Base-by-base conservation (phyloP, 1,140 invertebrate species). In the Bactericera cockerelli region DNA sequence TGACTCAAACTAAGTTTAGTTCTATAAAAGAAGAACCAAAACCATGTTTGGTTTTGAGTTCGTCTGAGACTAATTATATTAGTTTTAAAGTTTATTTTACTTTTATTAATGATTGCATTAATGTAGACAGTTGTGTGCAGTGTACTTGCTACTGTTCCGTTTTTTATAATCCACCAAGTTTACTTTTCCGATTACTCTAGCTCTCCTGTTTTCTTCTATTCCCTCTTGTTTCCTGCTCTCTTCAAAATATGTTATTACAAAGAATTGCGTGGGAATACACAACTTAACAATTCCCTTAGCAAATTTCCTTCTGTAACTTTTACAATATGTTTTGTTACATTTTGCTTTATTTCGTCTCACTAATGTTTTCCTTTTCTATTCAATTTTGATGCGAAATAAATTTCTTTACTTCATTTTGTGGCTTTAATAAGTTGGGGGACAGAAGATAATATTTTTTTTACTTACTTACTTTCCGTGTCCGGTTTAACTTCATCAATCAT, bases 171-270 rank as follows among this genome's bases (percentile, higher is more conserved):
- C 42, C 42, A 16, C 22, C 22, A 16, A 49, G 42, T 22, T 49
- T 49, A 49, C 42, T 49, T 22, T 49, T 49, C 22, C 42, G 42
- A 49, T 49, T 49, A 49, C 22, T 31, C 13, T 4, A 31, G 13
- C 28, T 31, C 28, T 13, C 13, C 13, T 31, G 22, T 49, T 49
- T 49, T 49, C 42, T 8, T 49, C n/a, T 49, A 6, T 49, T n/a
- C 42, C 42, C 19, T 49, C 42, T 49, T 49, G 6, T 49, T 16
- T 8, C 19, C n/a, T 49, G 8, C 19, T n/a, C 42, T 16, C 19
- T 49, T 16, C n/a, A n/a, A 49, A 49, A 49, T 49, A 49, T 49
- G 42, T 49, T 49, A 49, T 49, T 49, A 49, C 42, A 19, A 49
- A 49, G 22, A 49, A 49, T 22, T 6, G 22, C 8, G 42, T 6